Evolutionary conservation across 2,888 invertebrate species (phyloP), one percentile per base, ranked within the genome.

Genomic region (Bugulina stolonifera): DNA sequence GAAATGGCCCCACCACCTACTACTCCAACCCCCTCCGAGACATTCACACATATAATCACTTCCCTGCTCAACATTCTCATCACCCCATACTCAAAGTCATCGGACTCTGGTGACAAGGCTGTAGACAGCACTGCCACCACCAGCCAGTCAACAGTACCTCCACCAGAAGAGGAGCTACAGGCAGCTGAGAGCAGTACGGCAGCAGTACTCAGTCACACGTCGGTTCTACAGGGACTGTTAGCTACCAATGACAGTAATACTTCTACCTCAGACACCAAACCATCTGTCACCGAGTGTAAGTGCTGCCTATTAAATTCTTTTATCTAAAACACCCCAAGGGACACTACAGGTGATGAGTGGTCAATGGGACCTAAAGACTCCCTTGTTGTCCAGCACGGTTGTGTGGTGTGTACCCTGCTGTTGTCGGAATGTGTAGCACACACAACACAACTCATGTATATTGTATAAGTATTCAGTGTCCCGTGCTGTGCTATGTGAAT

Each of bases 11-110:
- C 64, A 18, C 64, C 64, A 10, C 2, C 32, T 10, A 32, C 34
- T 14, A 3, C 64, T 10, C 10, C 64, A 32, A 10, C 43, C 18
- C 64, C 64, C 25, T 32, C 32, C 29, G 32, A 64, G 27, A 14
- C 64, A 10, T 64, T 64, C 32, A 64, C 29, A 32, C 25, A 64
- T 5, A 64, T 64, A 3, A 64, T 64, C 64, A 64, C 64, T 32
- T 64, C 64, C 32, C 64, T 64, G 5, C 64, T 64, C 29, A 64
- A 64, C 32, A 64, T 64, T 10, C 64, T 64, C 2, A 64, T 64
- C 18, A 32, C n/a, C 10, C 64, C 64, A 32, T 64, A 32, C 18
- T 43, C 43, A 43, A 43, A 43, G 18, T 43, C 43, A 10, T 10
- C 10, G 10, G n/a, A n/a, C n/a, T n/a, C n/a, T n/a, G n/a, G n/a